phyloP scores from a whole-genome alignment of 2,888 invertebrate species.

The Anoplius nigerrimus region DNA sequence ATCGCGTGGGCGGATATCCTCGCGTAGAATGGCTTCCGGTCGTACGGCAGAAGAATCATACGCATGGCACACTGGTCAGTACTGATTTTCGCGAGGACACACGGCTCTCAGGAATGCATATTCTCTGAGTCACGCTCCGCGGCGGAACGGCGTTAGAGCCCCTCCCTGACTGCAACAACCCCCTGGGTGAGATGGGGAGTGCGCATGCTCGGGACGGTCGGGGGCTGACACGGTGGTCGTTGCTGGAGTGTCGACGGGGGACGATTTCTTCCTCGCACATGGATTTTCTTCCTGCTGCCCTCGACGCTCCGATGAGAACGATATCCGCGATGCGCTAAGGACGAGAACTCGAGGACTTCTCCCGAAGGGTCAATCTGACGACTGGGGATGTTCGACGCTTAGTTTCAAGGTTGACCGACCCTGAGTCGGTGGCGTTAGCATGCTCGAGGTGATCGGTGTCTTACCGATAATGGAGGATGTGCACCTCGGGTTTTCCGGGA shows the following conservation, averaged over 20 bases:
- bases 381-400: no score
- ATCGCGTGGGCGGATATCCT: slow-evolving; percentile 22
- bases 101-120: slow-evolving; percentile 53
- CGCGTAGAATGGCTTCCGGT: neutral
- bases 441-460: no score
- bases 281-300: slow-evolving; percentile 2
- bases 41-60: slow-evolving; percentile 1
- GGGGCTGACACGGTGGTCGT: slow-evolving; percentile 22
- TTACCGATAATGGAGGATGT: no score
- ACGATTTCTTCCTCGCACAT: slow-evolving; percentile 45
- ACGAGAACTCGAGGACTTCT: no score
- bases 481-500: no score
- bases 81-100: slow-evolving; percentile 36
- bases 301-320: neutral
- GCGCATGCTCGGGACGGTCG: slow-evolving; percentile 63
- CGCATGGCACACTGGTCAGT: slow-evolving; percentile 26
- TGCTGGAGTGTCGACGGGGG: slow-evolving; percentile 51
- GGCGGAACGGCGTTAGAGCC: slow-evolving; percentile 55
- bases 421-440: no score
- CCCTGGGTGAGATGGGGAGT: slow-evolving; percentile 45
- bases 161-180: slow-evolving; percentile 69
- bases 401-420: no score
- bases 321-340: no score
- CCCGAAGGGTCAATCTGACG: no score
- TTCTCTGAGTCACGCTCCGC: slow-evolving; percentile 62